Base-by-base conservation (phyloP, 2,888 invertebrate genomes). In the Notodonta dromedarius region DNA sequence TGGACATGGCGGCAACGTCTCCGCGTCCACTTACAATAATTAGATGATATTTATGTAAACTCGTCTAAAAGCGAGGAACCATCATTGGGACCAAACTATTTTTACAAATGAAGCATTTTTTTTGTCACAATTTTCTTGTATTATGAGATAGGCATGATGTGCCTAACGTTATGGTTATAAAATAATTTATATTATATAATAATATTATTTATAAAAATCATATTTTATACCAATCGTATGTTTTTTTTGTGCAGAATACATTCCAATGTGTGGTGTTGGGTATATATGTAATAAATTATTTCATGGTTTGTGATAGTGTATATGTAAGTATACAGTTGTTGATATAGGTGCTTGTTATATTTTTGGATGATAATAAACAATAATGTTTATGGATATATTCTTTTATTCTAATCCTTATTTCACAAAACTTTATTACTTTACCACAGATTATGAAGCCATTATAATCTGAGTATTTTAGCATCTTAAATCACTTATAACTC, bases 1-100 rank as follows among this genome's bases (percentile, higher is more conserved):
- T 11, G 99, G 99, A 13, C 98, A 97, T 77, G 99, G 99, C 42
- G 99, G 99, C 65, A 97, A 98, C 81, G 98, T 98, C 5, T 98
- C 98, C 1, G 98, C 98, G n/a, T 96, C 97, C 65, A 98, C 98
- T 12, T 99, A 99, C 74, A 92, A 54, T 8, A 24, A 53, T 56
- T 56, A 55, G 40, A 55, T 4, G 24, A 46, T 46, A n/a, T 0
- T n/a, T n/a, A 42, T 11, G n/a, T 46, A 11, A 13, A n/a, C 46
- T 46, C 44, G 13, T 46, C 4, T n/a, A 4, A 46, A 46, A 5
- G 13, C 13, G 46, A 5, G 3, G n/a, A 24, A 46, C n/a, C 13
- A 7, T 9, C 46, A 46, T 46, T 9, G 46, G 46, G 13, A 46
- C 46, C 46, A 46, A 46, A 46, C 5, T n/a, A n/a, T 46, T 11